Percentiles rank a stretch among this genome's conserved stretches.
Evolutionary conservation across 2,888 invertebrate genomes (phyloP).

Genomic region (Thera obeliscata): DNA sequence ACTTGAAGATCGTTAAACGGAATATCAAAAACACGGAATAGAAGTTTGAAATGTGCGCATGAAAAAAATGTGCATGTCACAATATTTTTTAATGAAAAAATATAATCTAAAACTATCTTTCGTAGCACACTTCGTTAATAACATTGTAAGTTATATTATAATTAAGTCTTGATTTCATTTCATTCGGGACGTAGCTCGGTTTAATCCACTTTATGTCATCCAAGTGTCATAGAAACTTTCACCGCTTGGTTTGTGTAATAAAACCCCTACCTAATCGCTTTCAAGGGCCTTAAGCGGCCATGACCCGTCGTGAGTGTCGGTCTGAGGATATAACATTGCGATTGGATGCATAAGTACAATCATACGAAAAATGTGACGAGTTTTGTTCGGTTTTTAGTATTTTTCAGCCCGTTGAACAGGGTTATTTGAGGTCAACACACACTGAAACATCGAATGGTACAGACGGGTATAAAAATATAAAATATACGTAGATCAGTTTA

Average conservation of each 20-base stretch:
- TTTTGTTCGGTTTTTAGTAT: conserved; percentile 48
- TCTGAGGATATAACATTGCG: conserved; percentile 57
- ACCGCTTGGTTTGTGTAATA: conserved; percentile 67
- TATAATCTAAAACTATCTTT: conserved; percentile 21
- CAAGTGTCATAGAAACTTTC: conserved; percentile 54
- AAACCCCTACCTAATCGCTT: conserved; percentile 70
- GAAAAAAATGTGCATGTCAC: conserved; percentile 22
- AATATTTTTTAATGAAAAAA: conserved; percentile 10
- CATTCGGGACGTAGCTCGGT: conserved; percentile 44
- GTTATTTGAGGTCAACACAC: conserved; percentile 35
- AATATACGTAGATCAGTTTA: conserved; percentile 1
- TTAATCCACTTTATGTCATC: conserved; percentile 52
- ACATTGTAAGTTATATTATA: conserved; percentile 24
- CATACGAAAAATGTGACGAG: conserved; percentile 39
- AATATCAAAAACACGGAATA: conserved; percentile 34
- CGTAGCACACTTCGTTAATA: conserved; percentile 23
- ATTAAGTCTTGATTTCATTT: conserved; percentile 48
- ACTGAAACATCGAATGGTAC: conserved; percentile 13
- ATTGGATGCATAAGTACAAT: conserved; percentile 63
- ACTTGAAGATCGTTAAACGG: conserved; percentile 29
- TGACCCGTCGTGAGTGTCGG: conserved; percentile 73
- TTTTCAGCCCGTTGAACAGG: conserved; percentile 48
- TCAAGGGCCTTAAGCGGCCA: conserved; percentile 84
- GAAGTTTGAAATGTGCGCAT: conserved; percentile 25
- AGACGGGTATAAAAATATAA: conserved; percentile 13